phyloP scores from a whole-genome alignment of 2,797 vertebrate genomes.

The Phrynocephalus vlangalii region DNA sequence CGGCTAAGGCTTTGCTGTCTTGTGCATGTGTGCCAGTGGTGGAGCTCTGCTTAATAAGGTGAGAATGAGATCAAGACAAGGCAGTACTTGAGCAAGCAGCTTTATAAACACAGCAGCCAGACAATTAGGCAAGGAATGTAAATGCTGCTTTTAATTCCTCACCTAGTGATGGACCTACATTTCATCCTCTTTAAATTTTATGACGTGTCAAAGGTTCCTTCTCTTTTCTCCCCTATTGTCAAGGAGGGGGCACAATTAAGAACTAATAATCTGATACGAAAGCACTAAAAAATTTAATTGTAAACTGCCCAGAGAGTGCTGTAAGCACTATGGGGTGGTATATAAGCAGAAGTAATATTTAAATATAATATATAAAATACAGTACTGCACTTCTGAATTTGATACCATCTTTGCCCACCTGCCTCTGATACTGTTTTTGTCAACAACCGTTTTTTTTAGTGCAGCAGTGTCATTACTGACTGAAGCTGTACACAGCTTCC shows the following conservation, averaged over 20 bases:
- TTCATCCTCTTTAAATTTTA: conserved; percentile 43
- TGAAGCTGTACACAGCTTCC: background rate
- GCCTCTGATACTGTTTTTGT: background rate
- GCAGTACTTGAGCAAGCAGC: conserved; percentile 44
- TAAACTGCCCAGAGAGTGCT: too few species aligned
- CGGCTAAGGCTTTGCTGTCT: background rate
- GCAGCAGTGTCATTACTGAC: background rate
- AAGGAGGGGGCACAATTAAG: background rate
- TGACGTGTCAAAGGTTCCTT: conserved; percentile 3
- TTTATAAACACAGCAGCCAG: conserved; percentile 39
- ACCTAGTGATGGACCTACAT: conserved; percentile 36
- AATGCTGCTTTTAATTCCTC: conserved; percentile 52
- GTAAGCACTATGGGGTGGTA: too few species aligned
- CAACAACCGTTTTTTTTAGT: background rate
- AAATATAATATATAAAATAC: background rate
- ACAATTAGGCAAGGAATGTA: conserved; percentile 60
- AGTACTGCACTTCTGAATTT: background rate
- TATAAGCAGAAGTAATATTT: too few species aligned
- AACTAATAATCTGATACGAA: background rate
- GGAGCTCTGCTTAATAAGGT: background rate
- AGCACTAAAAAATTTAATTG: too few species aligned
- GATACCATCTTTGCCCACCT: background rate
- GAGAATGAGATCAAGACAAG: conserved; percentile 18
- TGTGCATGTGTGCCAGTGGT: background rate
- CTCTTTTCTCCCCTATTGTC: background rate